phyloP scores from a whole-genome alignment of 2,797 vertebrate genomes.

The Acipenser ruthenus region DNA sequence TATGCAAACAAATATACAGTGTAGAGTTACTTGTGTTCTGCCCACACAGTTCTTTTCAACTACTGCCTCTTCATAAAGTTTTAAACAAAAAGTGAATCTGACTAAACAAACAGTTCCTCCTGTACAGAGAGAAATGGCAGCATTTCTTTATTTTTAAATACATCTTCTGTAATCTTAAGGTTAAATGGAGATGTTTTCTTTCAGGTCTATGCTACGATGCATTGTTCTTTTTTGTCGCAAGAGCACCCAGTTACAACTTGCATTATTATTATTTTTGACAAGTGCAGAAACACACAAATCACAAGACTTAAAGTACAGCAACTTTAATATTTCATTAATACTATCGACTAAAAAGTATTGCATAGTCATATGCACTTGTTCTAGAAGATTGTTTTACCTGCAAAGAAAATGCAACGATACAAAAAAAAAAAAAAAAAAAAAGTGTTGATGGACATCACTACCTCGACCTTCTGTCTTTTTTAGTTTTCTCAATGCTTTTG shows the following conservation, averaged over 20 bases:
- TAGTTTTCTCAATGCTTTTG: constrained; percentile 91
- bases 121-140: constrained; percentile 26
- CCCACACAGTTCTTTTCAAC: background rate
- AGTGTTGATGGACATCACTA: constrained; percentile 63
- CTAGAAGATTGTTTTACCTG: constrained; percentile 53
- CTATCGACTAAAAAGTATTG: constrained; percentile 71
- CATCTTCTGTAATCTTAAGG: constrained; percentile 20
- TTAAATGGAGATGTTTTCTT: constrained; percentile 9
- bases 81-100: constrained; percentile 21
- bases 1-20: constrained; percentile 15
- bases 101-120: constrained; percentile 4
- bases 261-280: constrained; percentile 29
- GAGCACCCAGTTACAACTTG: constrained; percentile 31
- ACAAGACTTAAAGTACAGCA: constrained; percentile 50
- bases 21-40: constrained; percentile 11
- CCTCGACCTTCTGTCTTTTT: constrained; percentile 92
- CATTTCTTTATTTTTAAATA: constrained; percentile 19
- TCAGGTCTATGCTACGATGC: constrained; percentile 8
- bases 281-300: constrained; percentile 28
- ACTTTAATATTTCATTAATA: constrained; percentile 63
- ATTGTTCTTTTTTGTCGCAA: constrained; percentile 21
- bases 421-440: constrained; percentile 43
- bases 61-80: background rate
- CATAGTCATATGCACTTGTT: constrained; percentile 65
- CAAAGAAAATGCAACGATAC: constrained; percentile 35